A percentile compares a stretch with the other conserved stretches of the same genome.
Evolutionary conservation across 2,797 vertebrate species (phyloP).

Genomic region (Babyrousa celebensis): DNA sequence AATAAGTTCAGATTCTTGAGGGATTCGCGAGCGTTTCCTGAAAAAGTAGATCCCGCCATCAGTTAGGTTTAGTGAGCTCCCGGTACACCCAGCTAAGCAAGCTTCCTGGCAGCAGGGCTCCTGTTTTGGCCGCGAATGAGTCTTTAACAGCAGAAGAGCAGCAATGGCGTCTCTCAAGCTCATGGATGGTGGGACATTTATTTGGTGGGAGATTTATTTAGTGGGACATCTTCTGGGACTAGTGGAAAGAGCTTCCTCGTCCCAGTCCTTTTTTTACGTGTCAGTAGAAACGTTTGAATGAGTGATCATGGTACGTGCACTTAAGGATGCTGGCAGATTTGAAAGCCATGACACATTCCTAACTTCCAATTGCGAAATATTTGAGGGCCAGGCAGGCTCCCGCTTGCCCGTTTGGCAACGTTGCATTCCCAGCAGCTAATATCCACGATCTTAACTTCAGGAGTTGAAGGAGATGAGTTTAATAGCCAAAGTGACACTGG

Average conservation of each 20-base stretch:
- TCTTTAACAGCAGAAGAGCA: neutral
- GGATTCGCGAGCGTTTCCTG: neutral
- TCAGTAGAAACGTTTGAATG: constrained; percentile 11
- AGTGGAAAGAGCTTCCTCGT: neutral
- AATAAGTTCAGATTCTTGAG: neutral
- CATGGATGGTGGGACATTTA: neutral
- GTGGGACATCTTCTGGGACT: neutral
- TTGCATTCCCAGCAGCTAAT: constrained; percentile 55
- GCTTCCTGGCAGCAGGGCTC: neutral
- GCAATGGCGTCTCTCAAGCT: rapidly evolving
- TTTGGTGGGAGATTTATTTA: neutral
- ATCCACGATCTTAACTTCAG: constrained; percentile 63
- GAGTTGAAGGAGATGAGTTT: constrained; percentile 75
- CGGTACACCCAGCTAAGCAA: neutral
- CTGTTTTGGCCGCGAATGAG: neutral
- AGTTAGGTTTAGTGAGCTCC: neutral
- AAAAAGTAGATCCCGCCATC: neutral
- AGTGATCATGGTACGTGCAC: neutral
- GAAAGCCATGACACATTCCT: constrained; percentile 67
- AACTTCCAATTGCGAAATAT: constrained; percentile 45
- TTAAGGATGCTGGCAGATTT: neutral
- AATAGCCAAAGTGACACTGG: constrained; percentile 71
- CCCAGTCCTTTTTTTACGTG: constrained; percentile 10
- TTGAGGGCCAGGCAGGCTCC: constrained; percentile 76
- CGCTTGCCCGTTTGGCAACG: constrained; percentile 70